phyloP scores from a whole-genome alignment of 2,888 invertebrate genomes.

The Villa cingulata region DNA sequence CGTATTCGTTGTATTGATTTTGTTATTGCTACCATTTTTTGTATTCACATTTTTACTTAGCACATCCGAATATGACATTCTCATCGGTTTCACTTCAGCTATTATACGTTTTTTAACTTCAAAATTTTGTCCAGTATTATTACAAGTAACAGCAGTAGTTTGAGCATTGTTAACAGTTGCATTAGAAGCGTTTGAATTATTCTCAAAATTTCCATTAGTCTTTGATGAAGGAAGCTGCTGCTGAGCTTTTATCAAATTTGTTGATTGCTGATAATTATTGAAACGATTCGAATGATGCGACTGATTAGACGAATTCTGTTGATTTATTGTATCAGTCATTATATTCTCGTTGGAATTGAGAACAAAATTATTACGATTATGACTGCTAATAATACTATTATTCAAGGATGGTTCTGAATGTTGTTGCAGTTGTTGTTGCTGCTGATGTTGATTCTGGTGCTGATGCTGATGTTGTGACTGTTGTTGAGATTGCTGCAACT shows the following conservation, averaged over 20 bases:
- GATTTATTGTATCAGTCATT: too few species aligned
- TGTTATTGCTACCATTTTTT: conserved; percentile 23
- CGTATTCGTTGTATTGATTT: too few species aligned
- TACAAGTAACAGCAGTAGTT: background rate
- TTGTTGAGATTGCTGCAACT: conserved; percentile 11
- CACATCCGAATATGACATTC: conserved; percentile 74
- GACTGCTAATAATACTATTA: too few species aligned
- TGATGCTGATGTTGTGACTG: conserved; percentile 6
- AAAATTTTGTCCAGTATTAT: conserved; percentile 2
- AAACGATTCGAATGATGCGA: background rate
- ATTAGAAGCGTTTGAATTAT: conserved; percentile 2
- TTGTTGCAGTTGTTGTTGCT: background rate
- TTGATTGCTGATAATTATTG: background rate
- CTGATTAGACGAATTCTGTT: background rate
- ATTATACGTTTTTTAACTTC: conserved; percentile 47
- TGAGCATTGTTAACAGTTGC: conserved; percentile 1
- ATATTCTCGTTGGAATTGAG: too few species aligned
- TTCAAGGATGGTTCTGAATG: background rate
- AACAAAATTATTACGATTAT: too few species aligned
- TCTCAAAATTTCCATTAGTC: conserved; percentile 18
- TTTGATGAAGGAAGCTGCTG: conserved; percentile 5
- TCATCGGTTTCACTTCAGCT: conserved; percentile 76
- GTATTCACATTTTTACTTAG: conserved; percentile 47
- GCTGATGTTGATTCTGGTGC: background rate
- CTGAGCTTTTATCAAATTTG: background rate